Evolutionary conservation across 2,113 vertebrate species (phyloP).

Genomic region (Anhinga rufa): DNA sequence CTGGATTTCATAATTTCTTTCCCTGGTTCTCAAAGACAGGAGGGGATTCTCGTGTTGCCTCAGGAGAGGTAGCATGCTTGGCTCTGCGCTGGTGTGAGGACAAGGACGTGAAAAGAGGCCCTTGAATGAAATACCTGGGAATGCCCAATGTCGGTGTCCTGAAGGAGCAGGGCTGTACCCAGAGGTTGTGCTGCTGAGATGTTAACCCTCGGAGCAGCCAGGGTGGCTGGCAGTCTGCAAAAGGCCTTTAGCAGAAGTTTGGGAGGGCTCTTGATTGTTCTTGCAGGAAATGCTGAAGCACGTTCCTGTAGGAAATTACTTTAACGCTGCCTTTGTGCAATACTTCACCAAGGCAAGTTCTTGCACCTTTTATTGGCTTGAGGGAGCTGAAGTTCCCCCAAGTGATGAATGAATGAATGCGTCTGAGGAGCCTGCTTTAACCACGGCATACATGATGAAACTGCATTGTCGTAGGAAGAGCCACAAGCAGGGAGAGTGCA

Average conservation of each 20-base stretch:
- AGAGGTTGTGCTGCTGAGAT: background rate
- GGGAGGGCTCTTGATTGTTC: background rate
- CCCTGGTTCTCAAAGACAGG: background rate
- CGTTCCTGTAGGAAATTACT: background rate
- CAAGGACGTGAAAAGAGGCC: background rate
- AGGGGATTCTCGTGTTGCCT: background rate
- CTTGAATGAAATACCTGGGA: background rate
- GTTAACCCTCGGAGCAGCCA: background rate
- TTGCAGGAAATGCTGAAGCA: background rate
- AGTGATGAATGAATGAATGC: background rate
- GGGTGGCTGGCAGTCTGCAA: background rate
- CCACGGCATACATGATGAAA: rapidly evolving
- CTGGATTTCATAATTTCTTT: background rate
- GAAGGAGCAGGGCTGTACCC: background rate
- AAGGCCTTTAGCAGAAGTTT: background rate
- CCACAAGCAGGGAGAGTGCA: background rate
- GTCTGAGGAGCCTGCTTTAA: background rate
- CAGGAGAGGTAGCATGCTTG: background rate
- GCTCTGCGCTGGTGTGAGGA: background rate
- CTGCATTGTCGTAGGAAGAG: background rate
- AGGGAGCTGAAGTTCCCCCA: background rate
- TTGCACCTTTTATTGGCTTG: background rate
- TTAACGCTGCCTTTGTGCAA: background rate
- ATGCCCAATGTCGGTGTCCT: rapidly evolving
- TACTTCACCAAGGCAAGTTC: background rate